Evolutionary conservation across 1,140 invertebrate species (phyloP), one percentile per base, ranked within the genome.

Genomic region (Goniozus legneri): DNA sequence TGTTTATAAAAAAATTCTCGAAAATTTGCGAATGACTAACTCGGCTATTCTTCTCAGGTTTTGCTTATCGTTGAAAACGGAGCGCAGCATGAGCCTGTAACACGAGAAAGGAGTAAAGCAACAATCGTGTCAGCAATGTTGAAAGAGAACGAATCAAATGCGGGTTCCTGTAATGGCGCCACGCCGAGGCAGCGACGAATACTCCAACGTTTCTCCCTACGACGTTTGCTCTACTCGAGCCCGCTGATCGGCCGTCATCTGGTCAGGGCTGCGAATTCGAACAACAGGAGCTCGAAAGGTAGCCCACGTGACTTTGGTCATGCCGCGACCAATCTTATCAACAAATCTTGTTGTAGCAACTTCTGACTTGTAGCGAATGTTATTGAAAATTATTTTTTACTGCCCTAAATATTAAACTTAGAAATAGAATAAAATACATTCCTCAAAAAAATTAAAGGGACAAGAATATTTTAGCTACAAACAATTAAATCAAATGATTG

Each of bases 151-250:
- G 72, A 76, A 47, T 64, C 46, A 47, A 63, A 49, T 31, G 41
- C 58, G 42, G 56, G 60, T 50, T 60, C 64, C 39, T 73, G 71
- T 49, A 72, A 64, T 31, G 56, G 54, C 22, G 60, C 51, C 37
- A 56, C 56, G 48, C 43, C 65, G 3, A 66, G 72, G 51, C 60
- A 66, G 38, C 58, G 69, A 20, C 56, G 72, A 56, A 36, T 71
- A 22, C 67, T 75, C 51, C 69, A 77, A 32, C 63, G 77, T 37
- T 80, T 80, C 60, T 80, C 78, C 6, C 56, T 80, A 7, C 61
- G 78, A 12, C 60, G 77, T 52, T 58, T 80, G 3, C 63, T 79
- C 3, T 78, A 79, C 45, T 72, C 77, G 4, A 78, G 76, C 54
- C 78, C 78, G 2, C 50, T 80, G 14, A 68, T 80, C 19, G 77